Base-by-base conservation (phyloP, 2,113 vertebrate genomes). In the Harpagus bidentatus region DNA sequence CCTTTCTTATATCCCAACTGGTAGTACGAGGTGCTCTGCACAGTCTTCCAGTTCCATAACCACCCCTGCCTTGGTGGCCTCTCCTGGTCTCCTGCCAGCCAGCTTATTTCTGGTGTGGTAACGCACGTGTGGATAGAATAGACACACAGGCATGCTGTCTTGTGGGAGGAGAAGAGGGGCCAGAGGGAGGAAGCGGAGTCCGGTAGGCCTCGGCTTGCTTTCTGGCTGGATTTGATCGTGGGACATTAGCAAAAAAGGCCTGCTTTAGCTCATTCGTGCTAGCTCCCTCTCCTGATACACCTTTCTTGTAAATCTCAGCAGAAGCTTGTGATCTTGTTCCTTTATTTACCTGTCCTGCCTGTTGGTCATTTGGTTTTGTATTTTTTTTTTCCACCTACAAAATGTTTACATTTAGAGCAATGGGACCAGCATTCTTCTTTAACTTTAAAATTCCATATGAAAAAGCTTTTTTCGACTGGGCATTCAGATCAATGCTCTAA, bases 121-220 rank as follows among this genome's bases (percentile, higher is more conserved):
- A 32, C 0, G 0, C 1, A 1, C 2, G 1, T 3, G 1, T 23
- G 67, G 29, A 15, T n/a, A 8, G 52, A 55, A 32, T 0, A 80
- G 38, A 25, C 23, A 28, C 34, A 1, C 7, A 23, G 50, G 10
- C 31, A 48, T 20, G 31, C 36, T 53, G 56, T 32, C 52, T 5
- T 16, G 32, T 34, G 52, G 32, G 25, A 62, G 61, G 48, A 74
- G 72, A 50, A 63, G 34, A 69, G 22, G 16, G 29, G 7, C 6
- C 18, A 42, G n/a, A 59, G 66, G 40, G 59, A 48, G 40, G 29
- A 67, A 40, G 19, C 5, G 50, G 23, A 66, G 53, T 34, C 7
- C 1, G 2, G 11, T 8, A 31, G 29, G 47, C 36, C 48, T 92
- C 65, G 43, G 13, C 34, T 80, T 80, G 16, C 23, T 45, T 85